Percentiles rank a stretch among this genome's conserved stretches.
These are phyloP conservation scores for Penaeus monodon DNA, from an alignment of 2,888 invertebrate species.

Conservation along the genomic window DNA sequence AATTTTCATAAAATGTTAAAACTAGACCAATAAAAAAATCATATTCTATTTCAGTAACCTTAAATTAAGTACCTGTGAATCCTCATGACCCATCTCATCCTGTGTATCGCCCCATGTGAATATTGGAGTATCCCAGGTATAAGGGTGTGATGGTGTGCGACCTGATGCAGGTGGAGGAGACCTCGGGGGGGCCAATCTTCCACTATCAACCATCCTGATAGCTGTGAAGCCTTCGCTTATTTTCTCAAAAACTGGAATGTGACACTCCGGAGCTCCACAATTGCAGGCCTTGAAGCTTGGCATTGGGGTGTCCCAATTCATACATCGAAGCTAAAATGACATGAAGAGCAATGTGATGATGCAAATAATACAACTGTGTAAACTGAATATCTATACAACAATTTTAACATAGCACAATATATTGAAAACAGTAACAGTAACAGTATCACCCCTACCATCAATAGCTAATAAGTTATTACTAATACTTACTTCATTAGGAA, in stretches of 20 bases:
- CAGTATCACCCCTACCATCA: no score
- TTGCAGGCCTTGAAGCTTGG: conserved; percentile 70
- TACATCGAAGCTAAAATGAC: conserved; percentile 73
- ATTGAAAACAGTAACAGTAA: no score
- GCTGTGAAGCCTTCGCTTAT: conserved; percentile 79
- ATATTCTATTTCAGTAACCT: not conserved
- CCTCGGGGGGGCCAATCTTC: conserved; percentile 35
- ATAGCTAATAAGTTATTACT: no score
- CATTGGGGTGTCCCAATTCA: conserved; percentile 77
- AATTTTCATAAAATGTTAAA: no score
- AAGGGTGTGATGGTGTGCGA: conserved; percentile 76
- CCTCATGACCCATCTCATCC: conserved; percentile 48
- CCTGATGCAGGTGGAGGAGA: conserved; percentile 72
- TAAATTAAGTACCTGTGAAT: conserved; percentile 39
- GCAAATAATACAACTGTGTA: not conserved
- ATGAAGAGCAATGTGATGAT: no score
- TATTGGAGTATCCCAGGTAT: conserved; percentile 73
- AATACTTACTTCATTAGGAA: no score
- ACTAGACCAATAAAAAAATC: not conserved
- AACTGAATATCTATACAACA: no score
- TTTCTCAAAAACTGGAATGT: conserved; percentile 78
- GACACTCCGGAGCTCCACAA: conserved; percentile 15
- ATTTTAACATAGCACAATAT: no score
- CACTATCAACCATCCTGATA: conserved; percentile 75
- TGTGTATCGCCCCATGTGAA: conserved; percentile 58